phyloP scores from a whole-genome alignment of 2,888 invertebrate genomes.

The Orthosia gracilis region DNA sequence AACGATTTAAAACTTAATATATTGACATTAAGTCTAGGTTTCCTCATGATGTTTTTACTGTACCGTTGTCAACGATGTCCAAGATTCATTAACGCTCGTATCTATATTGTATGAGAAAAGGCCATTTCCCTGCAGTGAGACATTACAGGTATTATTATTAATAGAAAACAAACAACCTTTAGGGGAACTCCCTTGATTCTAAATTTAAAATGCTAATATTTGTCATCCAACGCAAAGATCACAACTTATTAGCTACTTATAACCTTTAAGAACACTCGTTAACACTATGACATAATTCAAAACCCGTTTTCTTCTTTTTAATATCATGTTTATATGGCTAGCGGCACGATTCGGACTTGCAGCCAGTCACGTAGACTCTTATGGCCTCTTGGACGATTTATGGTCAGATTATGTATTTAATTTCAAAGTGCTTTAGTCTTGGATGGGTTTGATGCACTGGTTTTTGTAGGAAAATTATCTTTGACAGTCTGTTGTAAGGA shows the following conservation, averaged over 20 bases:
- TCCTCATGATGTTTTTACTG: too few relatives aligned
- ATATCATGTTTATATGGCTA: neutral
- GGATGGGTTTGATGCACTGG: neutral
- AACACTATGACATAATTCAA: constrained; percentile 13
- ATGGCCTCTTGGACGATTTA: constrained; percentile 9
- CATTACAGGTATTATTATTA: too few relatives aligned
- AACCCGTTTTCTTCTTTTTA: constrained; percentile 12
- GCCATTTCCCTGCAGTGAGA: too few relatives aligned
- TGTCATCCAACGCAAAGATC: neutral
- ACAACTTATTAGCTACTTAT: neutral
- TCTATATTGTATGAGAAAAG: too few relatives aligned
- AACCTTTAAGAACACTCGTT: neutral
- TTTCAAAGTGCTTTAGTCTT: neutral
- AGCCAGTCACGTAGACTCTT: constrained; percentile 31
- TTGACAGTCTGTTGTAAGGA: neutral
- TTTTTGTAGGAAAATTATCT: neutral
- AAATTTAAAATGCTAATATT: constrained; percentile 1
- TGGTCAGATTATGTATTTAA: constrained; percentile 18
- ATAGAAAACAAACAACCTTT: too few relatives aligned
- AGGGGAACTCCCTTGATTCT: neutral
- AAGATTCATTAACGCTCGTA: too few relatives aligned
- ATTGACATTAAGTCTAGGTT: too few relatives aligned
- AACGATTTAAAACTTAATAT: too few relatives aligned
- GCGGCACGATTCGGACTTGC: constrained; percentile 3
- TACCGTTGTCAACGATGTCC: too few relatives aligned